Conservation (phyloP, 2,797 vertebrate genomes). For the Oceanodroma leucorhoa region DNA sequence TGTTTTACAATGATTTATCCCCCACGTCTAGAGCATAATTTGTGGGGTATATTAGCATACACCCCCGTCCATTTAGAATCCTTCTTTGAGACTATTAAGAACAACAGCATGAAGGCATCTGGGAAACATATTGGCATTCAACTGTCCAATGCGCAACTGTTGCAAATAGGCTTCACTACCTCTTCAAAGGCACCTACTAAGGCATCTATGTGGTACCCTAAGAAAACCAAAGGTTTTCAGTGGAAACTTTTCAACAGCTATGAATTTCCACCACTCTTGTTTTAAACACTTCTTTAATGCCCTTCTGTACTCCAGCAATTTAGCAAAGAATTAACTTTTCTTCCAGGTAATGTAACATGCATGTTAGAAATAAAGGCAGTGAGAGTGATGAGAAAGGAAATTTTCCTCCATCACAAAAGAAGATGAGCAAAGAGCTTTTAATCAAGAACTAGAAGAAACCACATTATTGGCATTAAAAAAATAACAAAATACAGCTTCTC, state of each 20-base stretch:
- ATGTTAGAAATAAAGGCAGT: constrained; percentile 21
- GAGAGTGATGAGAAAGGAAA: neutral
- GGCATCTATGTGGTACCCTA: neutral
- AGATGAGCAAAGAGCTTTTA: constrained; percentile 16
- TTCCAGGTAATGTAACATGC: neutral
- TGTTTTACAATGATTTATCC: neutral
- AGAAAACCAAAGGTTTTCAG: neutral
- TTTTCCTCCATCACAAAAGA: neutral
- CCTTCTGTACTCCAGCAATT: neutral
- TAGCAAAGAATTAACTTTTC: neutral
- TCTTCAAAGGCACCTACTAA: neutral
- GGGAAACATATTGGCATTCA: neutral
- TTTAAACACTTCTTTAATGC: neutral
- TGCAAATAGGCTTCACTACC: neutral
- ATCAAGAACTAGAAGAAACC: constrained; percentile 3
- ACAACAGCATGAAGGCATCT: neutral
- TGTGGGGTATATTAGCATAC: neutral
- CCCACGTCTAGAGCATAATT: neutral
- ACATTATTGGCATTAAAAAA: neutral
- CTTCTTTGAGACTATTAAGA: neutral
- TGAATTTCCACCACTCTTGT: neutral
- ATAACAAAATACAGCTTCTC: neutral
- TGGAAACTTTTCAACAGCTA: neutral
- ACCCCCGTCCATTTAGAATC: neutral
- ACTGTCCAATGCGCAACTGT: neutral